These are phyloP conservation scores for Daphoenositta chrysoptera DNA, from an alignment of 2,113 vertebrate genomes.

Conservation along the genomic window DNA sequence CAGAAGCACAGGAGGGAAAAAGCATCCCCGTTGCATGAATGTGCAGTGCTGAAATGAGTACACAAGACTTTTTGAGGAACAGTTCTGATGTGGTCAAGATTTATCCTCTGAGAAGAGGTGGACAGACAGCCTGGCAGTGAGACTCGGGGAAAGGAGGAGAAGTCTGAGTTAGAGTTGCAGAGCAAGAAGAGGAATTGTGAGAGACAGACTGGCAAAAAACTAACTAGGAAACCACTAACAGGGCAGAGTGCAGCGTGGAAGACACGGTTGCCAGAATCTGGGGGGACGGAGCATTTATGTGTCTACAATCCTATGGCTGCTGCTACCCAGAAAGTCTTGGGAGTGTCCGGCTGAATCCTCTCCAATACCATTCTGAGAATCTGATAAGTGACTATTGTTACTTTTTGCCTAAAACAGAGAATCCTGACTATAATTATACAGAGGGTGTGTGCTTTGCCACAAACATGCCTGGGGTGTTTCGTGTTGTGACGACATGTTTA, in stretches of 20 bases:
- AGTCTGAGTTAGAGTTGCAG: neutral
- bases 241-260: neutral
- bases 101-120: neutral
- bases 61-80: neutral
- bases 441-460: constrained; percentile 7
- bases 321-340: neutral
- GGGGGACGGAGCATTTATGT: neutral
- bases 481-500: constrained; percentile 6
- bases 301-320: neutral
- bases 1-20: neutral
- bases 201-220: neutral
- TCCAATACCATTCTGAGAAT: constrained; percentile 33
- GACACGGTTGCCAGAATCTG: neutral
- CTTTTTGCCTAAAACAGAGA: constrained; percentile 34
- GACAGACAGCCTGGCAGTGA: neutral
- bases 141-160: neutral
- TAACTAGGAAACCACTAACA: neutral
- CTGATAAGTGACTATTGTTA: constrained; percentile 40
- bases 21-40: rapidly evolving
- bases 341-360: constrained; percentile 26
- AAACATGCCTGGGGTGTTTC: neutral
- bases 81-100: neutral
- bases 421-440: constrained; percentile 10
- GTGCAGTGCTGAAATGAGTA: neutral
- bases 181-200: neutral